Percentiles rank a stretch among this genome's conserved stretches.
These are phyloP conservation scores for Lynx canadensis DNA, from an alignment of 2,113 vertebrate species.

Conservation along the genomic window DNA sequence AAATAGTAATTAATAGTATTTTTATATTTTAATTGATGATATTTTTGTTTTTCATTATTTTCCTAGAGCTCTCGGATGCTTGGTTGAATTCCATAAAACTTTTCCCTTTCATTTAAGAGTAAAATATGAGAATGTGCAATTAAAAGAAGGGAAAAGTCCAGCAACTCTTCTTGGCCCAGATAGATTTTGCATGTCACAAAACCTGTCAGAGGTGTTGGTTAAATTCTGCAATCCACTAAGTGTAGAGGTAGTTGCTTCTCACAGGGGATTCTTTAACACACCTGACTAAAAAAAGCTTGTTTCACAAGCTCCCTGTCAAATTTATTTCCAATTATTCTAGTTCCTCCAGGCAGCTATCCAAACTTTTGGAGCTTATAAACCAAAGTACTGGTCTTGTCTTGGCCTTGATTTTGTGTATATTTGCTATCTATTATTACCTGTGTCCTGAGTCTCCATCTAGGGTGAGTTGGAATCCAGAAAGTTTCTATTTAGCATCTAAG, in stretches of 20 bases:
- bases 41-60: not conserved
- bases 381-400: not conserved
- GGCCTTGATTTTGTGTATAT: not conserved
- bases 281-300: slow-evolving; percentile 11
- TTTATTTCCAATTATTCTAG: slow-evolving; percentile 42
- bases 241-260: not conserved
- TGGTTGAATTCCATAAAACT: not conserved
- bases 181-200: slow-evolving; percentile 37
- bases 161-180: not conserved
- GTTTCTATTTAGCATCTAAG: not conserved
- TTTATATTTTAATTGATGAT: not conserved
- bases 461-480: not conserved
- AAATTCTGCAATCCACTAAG: slow-evolving; percentile 32
- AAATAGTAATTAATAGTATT: not conserved
- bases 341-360: not conserved
- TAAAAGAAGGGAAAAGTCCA: slow-evolving; percentile 43
- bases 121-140: not conserved
- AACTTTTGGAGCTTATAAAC: not conserved
- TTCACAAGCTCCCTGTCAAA: slow-evolving; percentile 46
- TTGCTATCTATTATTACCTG: not conserved
- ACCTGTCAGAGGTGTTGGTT: slow-evolving; percentile 46
- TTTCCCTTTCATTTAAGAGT: not conserved
- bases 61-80: not conserved
- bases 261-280: slow-evolving; percentile 29
- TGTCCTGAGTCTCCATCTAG: not conserved